These are phyloP conservation scores for Phalloptychus januarius DNA, from an alignment of 2,797 vertebrate species.

Conservation along the genomic window DNA sequence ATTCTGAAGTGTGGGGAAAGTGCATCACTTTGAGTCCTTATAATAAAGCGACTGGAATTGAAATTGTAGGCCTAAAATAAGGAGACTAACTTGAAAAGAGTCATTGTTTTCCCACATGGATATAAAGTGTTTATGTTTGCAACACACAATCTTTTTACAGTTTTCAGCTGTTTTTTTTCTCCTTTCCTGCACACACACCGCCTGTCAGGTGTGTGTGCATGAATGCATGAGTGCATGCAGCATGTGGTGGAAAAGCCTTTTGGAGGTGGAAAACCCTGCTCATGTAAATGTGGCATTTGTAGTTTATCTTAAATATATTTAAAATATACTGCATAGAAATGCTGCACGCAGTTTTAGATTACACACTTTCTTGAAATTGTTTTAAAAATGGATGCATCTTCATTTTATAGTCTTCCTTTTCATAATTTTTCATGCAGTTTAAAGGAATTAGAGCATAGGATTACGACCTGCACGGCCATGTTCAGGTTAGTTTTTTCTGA, in stretches of 20 bases:
- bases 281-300: not conserved
- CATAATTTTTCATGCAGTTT: not conserved
- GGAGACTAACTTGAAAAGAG: not conserved
- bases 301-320: not conserved
- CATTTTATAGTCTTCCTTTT: not conserved
- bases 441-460: not conserved
- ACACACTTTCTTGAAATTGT: conserved; percentile 15
- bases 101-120: not conserved
- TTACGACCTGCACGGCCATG: conserved; percentile 1
- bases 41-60: not conserved
- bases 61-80: conserved; percentile 13
- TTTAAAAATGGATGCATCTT: not conserved
- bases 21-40: conserved; percentile 6
- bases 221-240: conserved; percentile 13
- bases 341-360: not conserved
- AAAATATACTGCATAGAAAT: not conserved
- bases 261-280: not conserved
- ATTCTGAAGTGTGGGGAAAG: not conserved
- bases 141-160: conserved; percentile 5
- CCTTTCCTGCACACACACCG: not conserved
- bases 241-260: conserved; percentile 13
- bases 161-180: not conserved
- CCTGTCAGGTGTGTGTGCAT: conserved; percentile 36
- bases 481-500: conserved; percentile 10
- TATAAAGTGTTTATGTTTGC: not conserved